Conservation (phyloP, 2,113 vertebrate species). For the Upupa epops region DNA sequence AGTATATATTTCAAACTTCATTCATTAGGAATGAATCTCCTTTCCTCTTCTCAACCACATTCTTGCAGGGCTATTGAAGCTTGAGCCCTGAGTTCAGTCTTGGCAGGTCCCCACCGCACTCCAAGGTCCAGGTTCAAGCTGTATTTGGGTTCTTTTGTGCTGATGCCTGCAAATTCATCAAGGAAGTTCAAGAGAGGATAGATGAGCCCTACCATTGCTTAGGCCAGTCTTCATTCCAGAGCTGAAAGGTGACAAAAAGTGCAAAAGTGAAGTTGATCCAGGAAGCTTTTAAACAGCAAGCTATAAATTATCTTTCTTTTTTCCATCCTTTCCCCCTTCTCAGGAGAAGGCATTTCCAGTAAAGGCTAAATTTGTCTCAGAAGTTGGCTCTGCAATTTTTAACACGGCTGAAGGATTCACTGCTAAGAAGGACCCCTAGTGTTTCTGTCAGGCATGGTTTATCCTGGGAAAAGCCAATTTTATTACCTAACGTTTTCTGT, state of each 20-base stretch:
- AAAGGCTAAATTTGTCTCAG: constrained; percentile 62
- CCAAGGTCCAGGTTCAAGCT: background rate
- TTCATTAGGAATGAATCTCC: constrained; percentile 51
- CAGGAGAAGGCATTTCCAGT: constrained; percentile 51
- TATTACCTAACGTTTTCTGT: background rate
- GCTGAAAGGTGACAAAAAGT: constrained; percentile 60
- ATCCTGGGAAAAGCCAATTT: no score
- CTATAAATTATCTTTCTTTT: constrained; percentile 42
- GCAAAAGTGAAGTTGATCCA: constrained; percentile 41
- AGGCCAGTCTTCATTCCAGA: constrained; percentile 28
- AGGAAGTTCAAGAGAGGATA: constrained; percentile 52
- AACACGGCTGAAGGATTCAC: background rate
- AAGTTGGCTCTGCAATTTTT: constrained; percentile 19
- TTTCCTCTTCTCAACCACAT: constrained; percentile 6
- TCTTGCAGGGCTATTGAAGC: constrained; percentile 40
- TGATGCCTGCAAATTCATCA: constrained; percentile 36
- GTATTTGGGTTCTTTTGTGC: constrained; percentile 31
- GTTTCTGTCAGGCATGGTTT: background rate
- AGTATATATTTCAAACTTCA: constrained; percentile 45
- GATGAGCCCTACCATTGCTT: background rate
- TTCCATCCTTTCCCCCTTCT: background rate
- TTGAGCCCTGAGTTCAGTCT: constrained; percentile 19
- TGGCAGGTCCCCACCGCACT: constrained; percentile 15
- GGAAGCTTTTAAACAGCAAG: constrained; percentile 31
- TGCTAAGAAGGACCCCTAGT: constrained; percentile 47